A percentile compares a stretch with the other conserved stretches of the same genome.
phyloP scores from a whole-genome alignment of 92 coral and sea anemone genomes.

The Muricea muricata region DNA sequence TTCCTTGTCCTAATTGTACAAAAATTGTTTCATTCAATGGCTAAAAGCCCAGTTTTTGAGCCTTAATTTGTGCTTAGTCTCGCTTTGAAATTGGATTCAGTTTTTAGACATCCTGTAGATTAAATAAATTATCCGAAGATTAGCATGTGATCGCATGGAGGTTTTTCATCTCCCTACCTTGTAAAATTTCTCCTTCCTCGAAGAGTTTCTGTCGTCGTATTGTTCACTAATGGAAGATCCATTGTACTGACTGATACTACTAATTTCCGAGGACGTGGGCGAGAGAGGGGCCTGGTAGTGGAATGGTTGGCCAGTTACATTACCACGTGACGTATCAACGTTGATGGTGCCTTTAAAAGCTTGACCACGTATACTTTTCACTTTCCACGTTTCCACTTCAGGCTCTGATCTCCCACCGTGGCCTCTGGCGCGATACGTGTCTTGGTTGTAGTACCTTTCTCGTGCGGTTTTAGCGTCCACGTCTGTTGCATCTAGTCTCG shows the following conservation, averaged over 20 bases:
- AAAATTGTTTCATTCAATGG: no score
- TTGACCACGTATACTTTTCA: conserved; percentile 28
- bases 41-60: no score
- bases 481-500: conserved; percentile 24
- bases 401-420: not conserved
- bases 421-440: conserved; percentile 27
- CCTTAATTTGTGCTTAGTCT: no score
- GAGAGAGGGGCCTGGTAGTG: conserved; percentile 35
- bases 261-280: conserved; percentile 10
- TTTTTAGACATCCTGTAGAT: no score
- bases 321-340: conserved; percentile 16
- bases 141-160: no score
- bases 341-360: conserved; percentile 41
- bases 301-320: conserved; percentile 37
- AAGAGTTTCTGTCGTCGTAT: not conserved
- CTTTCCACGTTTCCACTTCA: conserved; percentile 43
- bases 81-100: no score
- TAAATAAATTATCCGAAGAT: no score
- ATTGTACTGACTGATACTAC: conserved; percentile 30
- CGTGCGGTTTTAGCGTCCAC: conserved; percentile 1
- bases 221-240: conserved; percentile 35
- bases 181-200: conserved; percentile 6
- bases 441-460: conserved; percentile 22
- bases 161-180: not conserved
- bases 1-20: no score